Evolutionary conservation across 2,888 invertebrate species (phyloP), one percentile per base, ranked within the genome.

Genomic region (Selenia dentaria): DNA sequence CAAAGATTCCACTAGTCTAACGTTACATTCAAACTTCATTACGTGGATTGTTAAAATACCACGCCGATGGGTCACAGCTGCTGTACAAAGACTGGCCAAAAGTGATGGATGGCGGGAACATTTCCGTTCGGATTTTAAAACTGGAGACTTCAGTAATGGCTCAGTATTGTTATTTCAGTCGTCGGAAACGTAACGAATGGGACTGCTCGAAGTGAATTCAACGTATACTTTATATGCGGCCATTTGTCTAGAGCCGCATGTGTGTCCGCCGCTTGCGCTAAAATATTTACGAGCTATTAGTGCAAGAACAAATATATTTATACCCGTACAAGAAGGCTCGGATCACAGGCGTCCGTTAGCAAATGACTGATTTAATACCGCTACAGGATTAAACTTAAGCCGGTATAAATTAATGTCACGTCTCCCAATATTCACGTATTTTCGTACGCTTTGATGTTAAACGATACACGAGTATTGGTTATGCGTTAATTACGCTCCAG

Each of bases 261-360:
- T 80, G 78, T 75, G 78, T 74, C 73, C 70, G 66, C 60, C 59
- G 67, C 65, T 59, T 55, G 61, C 74, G 84, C 74, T 86, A 88
- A 90, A 82, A 83, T 89, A 88, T 89, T 89, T 88, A 90, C 84
- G 87, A 84, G 78, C 83, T 85, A 89, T 88, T 83, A 85, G 81
- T 74, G 72, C 77, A 79, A 79, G 79, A 82, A 81, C 71, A 67
- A 84, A 51, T 44, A 51, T 51, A 41, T 43, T 47, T 73, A 71
- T 58, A 50, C 41, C 48, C 53, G 51, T 37, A 59, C 57, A 56
- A 41, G 40, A 42, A 54, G 67, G 66, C 66, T 18, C 66, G 65
- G 69, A 75, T 74, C 72, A 71, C 64, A 70, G 60, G 57, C 64
- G 60, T 74, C 74, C 71, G 64, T 74, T 71, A 71, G 68, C 71